Evolutionary conservation across 2,888 invertebrate species (phyloP), one percentile per base, ranked within the genome.

Genomic region (Hecatera dysodea): DNA sequence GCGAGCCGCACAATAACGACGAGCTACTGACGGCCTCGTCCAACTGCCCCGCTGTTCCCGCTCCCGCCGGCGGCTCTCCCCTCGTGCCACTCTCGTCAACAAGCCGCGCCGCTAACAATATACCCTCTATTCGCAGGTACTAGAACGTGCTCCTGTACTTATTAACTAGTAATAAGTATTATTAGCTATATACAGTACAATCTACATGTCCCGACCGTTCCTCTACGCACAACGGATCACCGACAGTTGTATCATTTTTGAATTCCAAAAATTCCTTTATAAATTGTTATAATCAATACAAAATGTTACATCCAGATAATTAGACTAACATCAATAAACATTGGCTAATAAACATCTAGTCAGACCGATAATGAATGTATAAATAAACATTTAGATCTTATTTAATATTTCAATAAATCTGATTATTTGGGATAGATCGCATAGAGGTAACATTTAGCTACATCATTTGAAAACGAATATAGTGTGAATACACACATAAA

Each of bases 101-200:
- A 80, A 67, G 70, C 52, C 72, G 78, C 83, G 75, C 73, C 57
- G 57, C 80, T 84, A 81, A 78, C 87, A 81, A 85, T 83, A 84
- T 85, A 87, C 85, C 82, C 70, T 85, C 87, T 89, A 90, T 75
- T 84, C 86, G 87, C 88, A 89, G 85, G 84, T 90, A 88, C 87
- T 88, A 90, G 85, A 82, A 88, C 86, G 87, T 90, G 90, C 88
- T 82, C 86, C 81, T 86, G 85, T 87, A 87, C 72, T 80, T 79
- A 87, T 87, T 87, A 85, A 89, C 83, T 91, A 90, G 87, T 88
- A 85, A 87, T 90, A 88, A 88, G 85, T 90, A 89, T 87, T 88
- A 87, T 86, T 90, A 90, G 85, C 87, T 93, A 94, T 94, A 88
- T 94, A 95, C 94, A 94, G 86, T 88, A 92, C 86, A 86, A 88